Percentiles rank a stretch among this genome's conserved stretches.
Evolutionary conservation across 2,113 vertebrate genomes (phyloP).

Genomic region (Bubalus kerabau): DNA sequence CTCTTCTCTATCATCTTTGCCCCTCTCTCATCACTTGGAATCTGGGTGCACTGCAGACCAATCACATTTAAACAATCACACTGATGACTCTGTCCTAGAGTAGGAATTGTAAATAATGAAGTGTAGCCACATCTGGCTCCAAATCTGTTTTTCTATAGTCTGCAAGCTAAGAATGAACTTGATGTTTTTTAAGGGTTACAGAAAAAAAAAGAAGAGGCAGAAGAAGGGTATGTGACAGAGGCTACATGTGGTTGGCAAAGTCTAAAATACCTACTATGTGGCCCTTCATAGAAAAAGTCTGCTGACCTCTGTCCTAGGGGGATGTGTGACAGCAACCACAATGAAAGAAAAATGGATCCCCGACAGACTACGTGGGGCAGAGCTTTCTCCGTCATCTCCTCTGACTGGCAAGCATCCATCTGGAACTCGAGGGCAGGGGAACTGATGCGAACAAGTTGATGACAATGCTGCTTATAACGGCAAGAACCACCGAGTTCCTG

Average conservation of each 20-base stretch:
- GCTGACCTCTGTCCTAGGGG: neutral
- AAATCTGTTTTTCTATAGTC: neutral
- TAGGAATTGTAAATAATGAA: neutral
- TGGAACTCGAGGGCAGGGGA: neutral
- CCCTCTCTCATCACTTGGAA: neutral
- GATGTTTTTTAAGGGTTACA: neutral
- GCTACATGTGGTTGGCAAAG: neutral
- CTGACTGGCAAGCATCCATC: neutral
- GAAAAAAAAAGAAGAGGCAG: neutral
- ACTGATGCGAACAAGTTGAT: neutral
- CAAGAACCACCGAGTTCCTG: neutral
- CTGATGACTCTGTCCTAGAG: neutral
- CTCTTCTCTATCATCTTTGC: neutral
- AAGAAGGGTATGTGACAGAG: neutral
- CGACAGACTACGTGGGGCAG: fast-evolving
- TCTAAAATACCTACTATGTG: neutral
- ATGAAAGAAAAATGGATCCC: neutral
- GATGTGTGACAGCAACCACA: neutral
- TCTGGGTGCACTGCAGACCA: neutral
- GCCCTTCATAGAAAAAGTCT: neutral
- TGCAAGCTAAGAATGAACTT: neutral
- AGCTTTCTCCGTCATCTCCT: neutral
- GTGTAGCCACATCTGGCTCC: neutral
- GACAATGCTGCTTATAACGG: neutral
- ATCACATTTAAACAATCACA: neutral